Percentiles rank a stretch among this genome's conserved stretches.
phyloP scores from a whole-genome alignment of 2,888 invertebrate species.

The Perdita meconis region DNA sequence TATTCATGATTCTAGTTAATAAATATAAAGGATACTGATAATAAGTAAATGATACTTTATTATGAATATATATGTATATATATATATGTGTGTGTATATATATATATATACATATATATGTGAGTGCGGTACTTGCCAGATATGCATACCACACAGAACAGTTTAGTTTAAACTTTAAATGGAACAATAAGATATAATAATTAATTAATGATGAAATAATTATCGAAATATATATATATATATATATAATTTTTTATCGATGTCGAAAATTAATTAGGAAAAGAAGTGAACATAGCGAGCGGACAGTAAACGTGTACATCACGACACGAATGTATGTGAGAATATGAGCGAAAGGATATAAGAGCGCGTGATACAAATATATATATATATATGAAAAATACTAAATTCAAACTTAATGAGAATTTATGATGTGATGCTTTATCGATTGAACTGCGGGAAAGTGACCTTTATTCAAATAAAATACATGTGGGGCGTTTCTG shows the following conservation, averaged over 20 bases:
- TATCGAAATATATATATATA: conserved; percentile 68
- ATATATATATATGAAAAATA: conserved; percentile 57
- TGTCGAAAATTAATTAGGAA: conserved; percentile 72
- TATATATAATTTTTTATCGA: conserved; percentile 75
- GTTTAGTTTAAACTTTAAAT: conserved; percentile 76
- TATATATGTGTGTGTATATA: conserved; percentile 22
- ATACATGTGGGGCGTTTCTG: conserved; percentile 73
- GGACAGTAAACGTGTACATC: conserved; percentile 55
- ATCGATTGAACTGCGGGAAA: conserved; percentile 79
- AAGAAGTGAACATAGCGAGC: conserved; percentile 57
- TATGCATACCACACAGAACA: conserved; percentile 68
- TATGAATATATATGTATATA: conserved; percentile 67
- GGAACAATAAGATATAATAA: conserved; percentile 77
- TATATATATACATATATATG: conserved; percentile 46
- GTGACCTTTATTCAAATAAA: conserved; percentile 79
- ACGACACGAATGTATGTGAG: conserved; percentile 55
- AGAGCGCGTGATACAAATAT: conserved; percentile 52
- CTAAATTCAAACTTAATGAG: conserved; percentile 71
- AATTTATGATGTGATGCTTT: conserved; percentile 78
- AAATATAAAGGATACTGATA: conserved; percentile 73
- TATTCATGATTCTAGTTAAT: conserved; percentile 75
- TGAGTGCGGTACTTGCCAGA: conserved; percentile 65
- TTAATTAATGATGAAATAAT: conserved; percentile 75
- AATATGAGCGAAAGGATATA: conserved; percentile 42
- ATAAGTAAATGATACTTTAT: conserved; percentile 78